Evolutionary conservation across 2,113 vertebrate species (phyloP), one percentile per base, ranked within the genome.

Genomic region (Podilymbus podiceps): DNA sequence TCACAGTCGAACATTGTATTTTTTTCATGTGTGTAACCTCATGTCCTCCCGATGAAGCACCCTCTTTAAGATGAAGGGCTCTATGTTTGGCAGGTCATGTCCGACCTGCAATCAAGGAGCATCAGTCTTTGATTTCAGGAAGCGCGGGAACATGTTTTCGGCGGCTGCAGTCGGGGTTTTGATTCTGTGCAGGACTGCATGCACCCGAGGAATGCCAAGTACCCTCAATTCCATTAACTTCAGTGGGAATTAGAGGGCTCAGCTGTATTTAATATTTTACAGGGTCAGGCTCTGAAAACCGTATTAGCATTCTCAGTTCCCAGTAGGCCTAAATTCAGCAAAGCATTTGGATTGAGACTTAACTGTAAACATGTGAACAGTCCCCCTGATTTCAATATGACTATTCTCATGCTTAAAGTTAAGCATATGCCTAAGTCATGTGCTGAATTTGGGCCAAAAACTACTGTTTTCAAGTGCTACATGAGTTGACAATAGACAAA

Each of bases 331-430:
- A 88, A 97, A 94, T 93, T 88, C 90, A 96, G 91, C 88, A 96
- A 95, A 93, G 78, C 67, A 87, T 79, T 96, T 96, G 89, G 88
- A 96, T 53, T 85, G 93, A 91, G 78, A 72, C 85, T 93, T 95
- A 96, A 96, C 93, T 95, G 89, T 95, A 96, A 96, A 96, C 91
- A 96, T 96, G 89, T 93, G 96, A 93, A 93, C 49, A 35, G 49
- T 68, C 69, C 71, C 91, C 74, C 74, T 3, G 10, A 88, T 89
- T 94, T 96, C 81, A 91, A 40, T 88, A 75, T 33, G 49, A 89
- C 62, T 93, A 93, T 83, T 95, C 92, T 95, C 78, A 88, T 94
- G 92, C 89, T 93, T 93, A 93, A 97, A 96, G 91, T 94, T 96
- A 85, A 94, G 95, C 90, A 95, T 77, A 69, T 88, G 93, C 85